Conservation (phyloP, 2,113 vertebrate species). For the Pollimyrus isidori region DNA sequence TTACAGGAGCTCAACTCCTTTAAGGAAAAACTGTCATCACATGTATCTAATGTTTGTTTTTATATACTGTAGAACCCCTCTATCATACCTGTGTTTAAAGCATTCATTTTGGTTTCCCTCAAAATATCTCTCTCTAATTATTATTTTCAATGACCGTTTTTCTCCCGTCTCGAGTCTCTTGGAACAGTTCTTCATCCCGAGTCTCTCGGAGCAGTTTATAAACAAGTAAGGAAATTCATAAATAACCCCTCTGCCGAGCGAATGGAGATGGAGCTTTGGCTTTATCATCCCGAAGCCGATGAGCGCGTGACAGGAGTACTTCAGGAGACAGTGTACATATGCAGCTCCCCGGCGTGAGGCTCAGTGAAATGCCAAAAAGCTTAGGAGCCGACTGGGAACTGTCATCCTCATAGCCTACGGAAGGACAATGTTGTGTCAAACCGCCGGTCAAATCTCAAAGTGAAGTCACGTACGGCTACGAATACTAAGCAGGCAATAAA, state of each 20-base stretch:
- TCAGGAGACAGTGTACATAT: neutral
- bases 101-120: neutral
- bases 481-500: neutral
- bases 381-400: neutral
- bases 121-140: neutral
- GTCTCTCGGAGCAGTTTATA: neutral
- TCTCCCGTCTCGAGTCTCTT: neutral
- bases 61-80: neutral
- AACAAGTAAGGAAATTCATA: neutral
- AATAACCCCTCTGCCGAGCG: neutral
- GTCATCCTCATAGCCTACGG: neutral
- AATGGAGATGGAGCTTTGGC: neutral
- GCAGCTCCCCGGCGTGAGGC: neutral
- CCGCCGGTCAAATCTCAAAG: neutral
- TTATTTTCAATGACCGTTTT: neutral
- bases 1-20: neutral
- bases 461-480: neutral
- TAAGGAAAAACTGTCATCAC: neutral
- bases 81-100: neutral
- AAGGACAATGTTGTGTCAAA: slow-evolving; percentile 1
- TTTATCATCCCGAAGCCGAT: neutral
- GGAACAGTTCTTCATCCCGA: neutral
- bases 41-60: neutral
- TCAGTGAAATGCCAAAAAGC: neutral
- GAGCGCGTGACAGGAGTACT: neutral